Percentiles rank a stretch among this genome's conserved stretches.
Evolutionary conservation across 2,888 invertebrate species (phyloP).

Genomic region (Phrixothrix hirtus): DNA sequence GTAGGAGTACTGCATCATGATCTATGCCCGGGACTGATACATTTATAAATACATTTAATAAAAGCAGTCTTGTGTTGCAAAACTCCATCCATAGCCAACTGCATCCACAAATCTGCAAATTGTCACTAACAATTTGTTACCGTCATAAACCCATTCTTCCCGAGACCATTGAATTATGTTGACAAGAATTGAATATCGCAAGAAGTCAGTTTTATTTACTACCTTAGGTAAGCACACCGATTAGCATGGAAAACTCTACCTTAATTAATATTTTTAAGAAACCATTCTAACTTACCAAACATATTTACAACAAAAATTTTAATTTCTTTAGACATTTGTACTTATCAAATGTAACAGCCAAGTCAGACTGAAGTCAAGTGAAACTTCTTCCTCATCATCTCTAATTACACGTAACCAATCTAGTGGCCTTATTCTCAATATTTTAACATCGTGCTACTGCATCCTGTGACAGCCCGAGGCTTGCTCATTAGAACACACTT

Average conservation of each 20-base stretch:
- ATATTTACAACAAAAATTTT: too few species aligned
- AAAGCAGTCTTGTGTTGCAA: slow-evolving; percentile 32
- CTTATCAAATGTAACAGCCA: too few species aligned
- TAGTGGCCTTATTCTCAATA: slow-evolving; percentile 33
- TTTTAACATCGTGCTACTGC: slow-evolving; percentile 31
- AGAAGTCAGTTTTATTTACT: too few species aligned
- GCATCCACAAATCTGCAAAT: slow-evolving; percentile 26
- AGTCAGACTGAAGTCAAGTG: slow-evolving; percentile 10
- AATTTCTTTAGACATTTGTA: too few species aligned
- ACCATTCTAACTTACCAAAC: too few species aligned
- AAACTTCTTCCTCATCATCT: slow-evolving; percentile 22
- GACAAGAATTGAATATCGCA: too few species aligned
- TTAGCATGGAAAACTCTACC: too few species aligned
- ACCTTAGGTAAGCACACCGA: too few species aligned
- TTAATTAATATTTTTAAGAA: too few species aligned
- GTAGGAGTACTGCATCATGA: slow-evolving; percentile 36
- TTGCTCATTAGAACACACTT: slow-evolving; percentile 42
- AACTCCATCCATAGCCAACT: slow-evolving; percentile 27
- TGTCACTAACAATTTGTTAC: slow-evolving; percentile 25
- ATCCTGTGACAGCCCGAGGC: slow-evolving; percentile 27
- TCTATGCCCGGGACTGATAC: slow-evolving; percentile 37
- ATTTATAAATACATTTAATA: slow-evolving; percentile 38
- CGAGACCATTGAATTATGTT: too few species aligned
- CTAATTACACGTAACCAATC: slow-evolving; percentile 34
- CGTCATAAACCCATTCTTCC: slow-evolving; percentile 20